Conservation (phyloP, 2,113 vertebrate species). For the Ceuthmochares aereus region DNA sequence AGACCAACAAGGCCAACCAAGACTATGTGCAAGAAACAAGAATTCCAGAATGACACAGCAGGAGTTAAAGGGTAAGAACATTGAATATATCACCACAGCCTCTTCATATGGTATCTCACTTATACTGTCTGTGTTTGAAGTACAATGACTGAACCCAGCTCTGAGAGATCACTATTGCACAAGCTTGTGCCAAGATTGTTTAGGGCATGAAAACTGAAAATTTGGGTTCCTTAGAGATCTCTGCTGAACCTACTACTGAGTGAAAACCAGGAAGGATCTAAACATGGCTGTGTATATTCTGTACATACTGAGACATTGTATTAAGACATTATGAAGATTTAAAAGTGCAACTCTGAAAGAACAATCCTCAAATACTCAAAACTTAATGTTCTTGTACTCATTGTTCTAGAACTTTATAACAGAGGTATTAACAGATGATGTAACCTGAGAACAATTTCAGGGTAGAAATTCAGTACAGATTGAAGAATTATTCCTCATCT, state of each 20-base stretch:
- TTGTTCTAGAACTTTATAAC: background rate
- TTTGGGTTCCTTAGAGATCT: background rate
- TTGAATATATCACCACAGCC: background rate
- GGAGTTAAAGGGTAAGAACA: background rate
- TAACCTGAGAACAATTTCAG: background rate
- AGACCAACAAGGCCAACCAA: background rate
- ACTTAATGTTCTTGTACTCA: background rate
- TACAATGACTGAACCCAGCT: background rate
- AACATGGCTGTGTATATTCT: background rate
- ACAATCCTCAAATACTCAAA: background rate
- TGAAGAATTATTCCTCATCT: constrained; percentile 30
- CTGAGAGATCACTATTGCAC: background rate
- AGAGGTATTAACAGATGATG: constrained; percentile 1
- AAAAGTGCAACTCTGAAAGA: background rate
- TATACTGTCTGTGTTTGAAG: background rate
- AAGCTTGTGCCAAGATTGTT: background rate
- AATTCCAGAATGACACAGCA: background rate
- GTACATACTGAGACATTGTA: background rate
- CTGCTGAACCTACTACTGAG: background rate
- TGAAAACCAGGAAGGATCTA: background rate
- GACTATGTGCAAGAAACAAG: background rate
- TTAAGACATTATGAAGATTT: background rate
- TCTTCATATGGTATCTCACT: background rate
- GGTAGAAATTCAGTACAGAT: background rate
- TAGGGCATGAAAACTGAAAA: background rate